phyloP scores from a whole-genome alignment of 2,797 vertebrate species.

The Characodon lateralis region DNA sequence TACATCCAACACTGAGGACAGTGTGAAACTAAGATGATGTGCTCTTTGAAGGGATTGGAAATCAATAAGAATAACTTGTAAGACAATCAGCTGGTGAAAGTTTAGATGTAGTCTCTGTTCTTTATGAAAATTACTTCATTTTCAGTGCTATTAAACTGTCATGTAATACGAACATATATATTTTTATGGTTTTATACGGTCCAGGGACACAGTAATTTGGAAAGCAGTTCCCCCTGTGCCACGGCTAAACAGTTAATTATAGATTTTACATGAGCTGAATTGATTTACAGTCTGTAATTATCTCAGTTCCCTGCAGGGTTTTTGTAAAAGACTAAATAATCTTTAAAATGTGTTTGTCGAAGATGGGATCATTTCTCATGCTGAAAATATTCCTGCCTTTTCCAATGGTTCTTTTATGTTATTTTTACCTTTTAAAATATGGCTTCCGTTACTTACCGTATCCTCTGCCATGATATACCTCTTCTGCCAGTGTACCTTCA shows the following conservation, averaged over 20 bases:
- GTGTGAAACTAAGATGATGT: not conserved
- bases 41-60: not conserved
- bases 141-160: conserved; percentile 7
- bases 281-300: conserved; percentile 53
- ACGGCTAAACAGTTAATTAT: conserved; percentile 53
- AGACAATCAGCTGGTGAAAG: not conserved
- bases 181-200: conserved; percentile 10
- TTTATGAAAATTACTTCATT: not conserved
- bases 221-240: conserved; percentile 3
- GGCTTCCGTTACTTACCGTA: conserved; percentile 45
- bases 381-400: conserved; percentile 45
- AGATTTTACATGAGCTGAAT: conserved; percentile 57
- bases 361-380: conserved; percentile 60
- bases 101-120: not conserved
- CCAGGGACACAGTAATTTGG: conserved; percentile 3
- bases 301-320: conserved; percentile 34
- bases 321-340: conserved; percentile 58
- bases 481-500: conserved; percentile 19
- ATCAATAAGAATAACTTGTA: not conserved
- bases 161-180: not conserved
- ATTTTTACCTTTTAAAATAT: conserved; percentile 59
- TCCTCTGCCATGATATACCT: conserved; percentile 29
- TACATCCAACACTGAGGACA: not conserved
- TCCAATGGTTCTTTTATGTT: conserved; percentile 38
- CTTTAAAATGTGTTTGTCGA: conserved; percentile 57